Percentiles rank a stretch among this genome's conserved stretches.
These are phyloP conservation scores for Muscidifurax raptorellus DNA, from an alignment of 1,140 invertebrate species.

Conservation along the genomic window DNA sequence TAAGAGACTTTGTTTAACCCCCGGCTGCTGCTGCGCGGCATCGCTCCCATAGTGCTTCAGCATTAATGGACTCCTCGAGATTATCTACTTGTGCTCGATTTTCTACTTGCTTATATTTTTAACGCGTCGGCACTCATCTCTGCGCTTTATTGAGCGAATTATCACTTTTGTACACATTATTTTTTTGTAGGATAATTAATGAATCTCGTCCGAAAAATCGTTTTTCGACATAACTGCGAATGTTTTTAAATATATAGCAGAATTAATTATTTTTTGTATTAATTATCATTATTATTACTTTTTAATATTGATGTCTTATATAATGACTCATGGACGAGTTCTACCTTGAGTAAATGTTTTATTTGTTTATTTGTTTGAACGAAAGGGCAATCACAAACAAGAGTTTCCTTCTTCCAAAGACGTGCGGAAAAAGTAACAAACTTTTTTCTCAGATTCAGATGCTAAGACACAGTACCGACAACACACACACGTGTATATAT, in stretches of 20 bases:
- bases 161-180: not conserved
- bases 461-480: not conserved
- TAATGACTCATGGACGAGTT: too few relatives aligned
- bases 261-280: too few relatives aligned
- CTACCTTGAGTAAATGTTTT: too few relatives aligned
- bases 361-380: too few relatives aligned
- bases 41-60: not conserved
- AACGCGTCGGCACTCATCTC: not conserved
- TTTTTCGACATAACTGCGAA: too few relatives aligned
- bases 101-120: not conserved
- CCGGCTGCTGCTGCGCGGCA: not conserved
- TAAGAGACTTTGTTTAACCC: slow-evolving; percentile 3
- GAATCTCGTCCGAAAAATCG: too few relatives aligned
- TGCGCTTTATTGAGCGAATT: not conserved
- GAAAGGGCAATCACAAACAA: too few relatives aligned
- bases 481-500: not conserved
- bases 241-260: too few relatives aligned
- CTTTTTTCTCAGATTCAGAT: not conserved
- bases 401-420: not conserved
- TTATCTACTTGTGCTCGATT: slow-evolving; percentile 16
- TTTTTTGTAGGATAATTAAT: not conserved
- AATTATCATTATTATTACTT: too few relatives aligned
- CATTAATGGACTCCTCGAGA: slow-evolving; percentile 33
- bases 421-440: not conserved
- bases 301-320: too few relatives aligned